These are phyloP conservation scores for Rhadinocentrus ornatus DNA, from an alignment of 2,797 vertebrate species.

Conservation along the genomic window DNA sequence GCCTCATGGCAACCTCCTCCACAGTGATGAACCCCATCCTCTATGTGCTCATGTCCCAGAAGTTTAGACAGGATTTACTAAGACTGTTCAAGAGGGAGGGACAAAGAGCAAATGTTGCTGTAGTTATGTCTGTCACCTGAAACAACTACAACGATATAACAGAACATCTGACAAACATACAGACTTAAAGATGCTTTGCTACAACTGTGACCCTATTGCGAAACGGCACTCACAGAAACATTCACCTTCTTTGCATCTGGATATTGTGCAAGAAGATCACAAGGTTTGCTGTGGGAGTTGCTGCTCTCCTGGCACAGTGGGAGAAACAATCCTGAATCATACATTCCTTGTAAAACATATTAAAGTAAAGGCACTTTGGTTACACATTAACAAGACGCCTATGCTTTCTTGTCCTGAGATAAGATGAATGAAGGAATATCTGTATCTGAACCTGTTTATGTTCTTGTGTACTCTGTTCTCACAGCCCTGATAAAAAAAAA, in stretches of 20 bases:
- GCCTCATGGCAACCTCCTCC: conserved; percentile 80
- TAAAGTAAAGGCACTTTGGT: conserved; percentile 54
- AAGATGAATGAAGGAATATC: conserved; percentile 35
- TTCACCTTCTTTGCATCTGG: conserved; percentile 8
- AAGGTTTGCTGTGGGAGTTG: conserved; percentile 17
- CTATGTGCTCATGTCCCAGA: conserved; percentile 84
- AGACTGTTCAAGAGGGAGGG: conserved; percentile 47
- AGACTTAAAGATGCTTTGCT: background rate
- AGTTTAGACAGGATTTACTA: conserved; percentile 81
- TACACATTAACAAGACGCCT: conserved; percentile 63
- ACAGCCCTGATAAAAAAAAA: conserved; percentile 15
- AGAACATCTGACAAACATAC: background rate
- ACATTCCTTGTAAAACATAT: conserved; percentile 55
- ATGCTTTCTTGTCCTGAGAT: conserved; percentile 54
- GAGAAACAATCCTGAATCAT: conserved; percentile 39
- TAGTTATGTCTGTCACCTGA: conserved; percentile 49
- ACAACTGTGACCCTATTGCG: background rate
- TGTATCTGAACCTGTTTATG: conserved; percentile 32
- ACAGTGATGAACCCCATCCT: conserved; percentile 84
- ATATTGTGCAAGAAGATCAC: conserved; percentile 33
- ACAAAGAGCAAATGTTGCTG: conserved; percentile 1
- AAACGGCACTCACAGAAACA: conserved; percentile 4
- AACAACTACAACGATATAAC: background rate
- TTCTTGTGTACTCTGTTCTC: conserved; percentile 16
- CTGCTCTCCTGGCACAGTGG: conserved; percentile 21